Conservation (phyloP, 2,113 vertebrate genomes). For the Zapornia atra region DNA sequence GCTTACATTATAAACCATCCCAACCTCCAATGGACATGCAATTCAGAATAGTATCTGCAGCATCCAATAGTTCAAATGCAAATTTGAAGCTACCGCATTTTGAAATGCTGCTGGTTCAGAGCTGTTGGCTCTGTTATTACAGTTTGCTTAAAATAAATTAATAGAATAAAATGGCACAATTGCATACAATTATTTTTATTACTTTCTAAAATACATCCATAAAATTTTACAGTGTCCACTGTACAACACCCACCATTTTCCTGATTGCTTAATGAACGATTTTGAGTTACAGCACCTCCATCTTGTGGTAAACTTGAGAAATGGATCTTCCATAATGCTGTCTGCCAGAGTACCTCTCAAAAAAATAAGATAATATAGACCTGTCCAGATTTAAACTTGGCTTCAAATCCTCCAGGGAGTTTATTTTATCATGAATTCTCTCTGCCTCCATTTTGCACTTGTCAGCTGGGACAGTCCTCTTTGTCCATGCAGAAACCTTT, state of each 20-base stretch:
- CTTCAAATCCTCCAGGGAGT: not conserved
- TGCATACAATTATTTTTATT: not conserved
- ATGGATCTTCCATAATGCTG: not conserved
- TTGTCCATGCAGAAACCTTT: not conserved
- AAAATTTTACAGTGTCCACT: not conserved
- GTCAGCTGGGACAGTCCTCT: not conserved
- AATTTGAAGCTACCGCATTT: not conserved
- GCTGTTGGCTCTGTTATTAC: not conserved
- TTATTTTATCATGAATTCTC: not conserved
- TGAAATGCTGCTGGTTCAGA: not conserved
- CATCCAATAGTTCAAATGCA: not conserved
- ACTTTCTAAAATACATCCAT: not conserved
- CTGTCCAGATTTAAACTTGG: not conserved
- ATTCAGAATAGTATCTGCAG: not conserved
- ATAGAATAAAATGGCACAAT: not conserved
- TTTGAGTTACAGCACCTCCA: slow-evolving; percentile 60
- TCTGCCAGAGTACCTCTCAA: not conserved
- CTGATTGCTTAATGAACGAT: not conserved
- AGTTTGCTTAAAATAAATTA: slow-evolving; percentile 26
- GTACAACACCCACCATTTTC: slow-evolving; percentile 2
- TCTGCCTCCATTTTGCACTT: not conserved
- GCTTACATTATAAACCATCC: not conserved
- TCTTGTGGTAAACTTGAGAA: slow-evolving; percentile 59
- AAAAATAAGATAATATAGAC: not conserved
- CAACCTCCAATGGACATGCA: not conserved